phyloP scores from a whole-genome alignment of 2,113 vertebrate species.

The Ploceus nigricollis region DNA sequence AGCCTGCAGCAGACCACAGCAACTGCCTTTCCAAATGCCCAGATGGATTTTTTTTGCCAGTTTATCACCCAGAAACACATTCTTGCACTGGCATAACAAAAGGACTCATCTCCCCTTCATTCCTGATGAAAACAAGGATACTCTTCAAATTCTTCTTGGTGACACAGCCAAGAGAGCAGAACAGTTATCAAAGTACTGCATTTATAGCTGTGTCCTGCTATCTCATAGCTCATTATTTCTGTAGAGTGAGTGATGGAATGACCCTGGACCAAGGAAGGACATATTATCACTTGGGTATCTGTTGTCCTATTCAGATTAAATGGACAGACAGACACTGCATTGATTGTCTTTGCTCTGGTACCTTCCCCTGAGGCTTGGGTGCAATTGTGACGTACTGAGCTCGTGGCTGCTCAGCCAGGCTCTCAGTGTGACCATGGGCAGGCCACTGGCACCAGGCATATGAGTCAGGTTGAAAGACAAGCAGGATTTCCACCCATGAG shows the following conservation, averaged over 20 bases:
- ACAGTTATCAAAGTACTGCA: not conserved
- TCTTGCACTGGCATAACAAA: not conserved
- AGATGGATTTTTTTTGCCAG: not conserved
- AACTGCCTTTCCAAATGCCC: not conserved
- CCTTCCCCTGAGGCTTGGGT: not conserved
- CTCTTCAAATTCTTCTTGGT: not conserved
- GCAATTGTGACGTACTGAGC: not conserved
- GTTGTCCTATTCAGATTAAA: not conserved
- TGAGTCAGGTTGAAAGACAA: not conserved
- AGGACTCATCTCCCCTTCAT: not conserved
- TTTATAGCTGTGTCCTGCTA: not conserved
- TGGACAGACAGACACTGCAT: not conserved
- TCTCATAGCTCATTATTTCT: not conserved
- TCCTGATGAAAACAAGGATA: not conserved
- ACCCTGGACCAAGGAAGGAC: not conserved
- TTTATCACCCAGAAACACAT: not conserved
- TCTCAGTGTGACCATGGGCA: not conserved
- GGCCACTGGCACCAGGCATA: not conserved
- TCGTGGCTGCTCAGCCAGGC: not conserved
- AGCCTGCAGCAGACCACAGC: not conserved
- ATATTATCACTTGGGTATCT: not conserved
- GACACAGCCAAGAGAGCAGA: not conserved
- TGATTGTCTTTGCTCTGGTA: not conserved
- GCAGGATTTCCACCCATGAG: not conserved
- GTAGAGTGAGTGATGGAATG: accelerated